Evolutionary conservation across 2,888 invertebrate species (phyloP), one percentile per base, ranked within the genome.

Genomic region (Epinotia brunnichana): DNA sequence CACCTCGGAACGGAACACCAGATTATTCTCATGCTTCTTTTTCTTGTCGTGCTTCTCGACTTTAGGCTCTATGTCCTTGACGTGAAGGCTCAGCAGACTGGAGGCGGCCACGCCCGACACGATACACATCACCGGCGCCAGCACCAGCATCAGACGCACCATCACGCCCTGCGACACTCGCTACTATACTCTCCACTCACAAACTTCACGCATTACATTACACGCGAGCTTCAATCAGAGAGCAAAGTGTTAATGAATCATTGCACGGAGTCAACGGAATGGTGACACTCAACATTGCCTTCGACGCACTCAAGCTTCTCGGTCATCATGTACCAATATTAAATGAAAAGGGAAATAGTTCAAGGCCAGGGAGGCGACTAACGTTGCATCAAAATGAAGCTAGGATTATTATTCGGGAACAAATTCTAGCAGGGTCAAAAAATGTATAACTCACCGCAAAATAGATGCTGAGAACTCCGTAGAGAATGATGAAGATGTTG

Each of bases 71-170:
- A 96, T 92, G 82, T 97, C 96, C 85, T 96, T 97, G 89, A 99
- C 98, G 85, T 98, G 99, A 77, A 96, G 96, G 54, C 95, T 94
- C 41, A 99, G 94, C 39, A 96, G 89, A 76, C 97, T 96, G 0
- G 98, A 98, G 5, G 98, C 96, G 1, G 98, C 98, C 66, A 99
- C 98, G 63, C 99, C 99, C 0, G 98, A 98, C 66, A 99, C 94
- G 75, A 99, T 97, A 85, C 99, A 99, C 98, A 99, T 99, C 0
- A 99, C 98, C 0, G 99, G 99, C 0, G 99, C 99, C 76, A 99
- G 94, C 0, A 99, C 99, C 84, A 99, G 92, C 99, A 99, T 99
- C 63, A 99, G 94, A 91, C 99, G 98, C 35, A 99, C 99, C 99
- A 99, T 99, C 59, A 99, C 99, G 76, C 99, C 99, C 98, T 98